Conservation (phyloP, 92 coral and sea anemone genomes). For the Bergia puertoricense region DNA sequence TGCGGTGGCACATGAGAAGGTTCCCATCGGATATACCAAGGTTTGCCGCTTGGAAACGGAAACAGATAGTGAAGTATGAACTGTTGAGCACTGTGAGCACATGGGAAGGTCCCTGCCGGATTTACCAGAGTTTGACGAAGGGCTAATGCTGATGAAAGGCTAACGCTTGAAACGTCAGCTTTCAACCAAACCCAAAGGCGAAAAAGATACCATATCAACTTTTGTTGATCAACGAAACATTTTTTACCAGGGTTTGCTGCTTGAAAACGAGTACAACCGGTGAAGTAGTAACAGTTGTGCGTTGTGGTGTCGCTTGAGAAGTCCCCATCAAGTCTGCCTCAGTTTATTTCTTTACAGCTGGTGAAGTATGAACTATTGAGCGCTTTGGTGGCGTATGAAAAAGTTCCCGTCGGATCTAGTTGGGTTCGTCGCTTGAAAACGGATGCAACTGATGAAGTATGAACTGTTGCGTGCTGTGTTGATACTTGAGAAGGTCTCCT, state of each 20-base stretch:
- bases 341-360: neutral
- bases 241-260: neutral
- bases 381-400: neutral
- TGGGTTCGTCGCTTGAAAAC: neutral
- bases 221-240: no score
- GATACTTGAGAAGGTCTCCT: neutral
- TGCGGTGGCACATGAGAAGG: neutral
- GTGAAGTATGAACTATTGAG: neutral
- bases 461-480: neutral
- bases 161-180: no score
- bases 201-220: no score
- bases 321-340: no score
- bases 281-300: no score
- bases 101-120: neutral
- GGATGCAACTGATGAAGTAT: neutral
- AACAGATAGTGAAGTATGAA: neutral
- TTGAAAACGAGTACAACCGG: neutral
- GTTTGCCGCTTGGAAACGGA: neutral
- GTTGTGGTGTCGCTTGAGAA: no score
- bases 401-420: neutral
- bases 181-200: no score
- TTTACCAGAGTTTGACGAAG: no score
- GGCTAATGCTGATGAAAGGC: no score
- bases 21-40: neutral
- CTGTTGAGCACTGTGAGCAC: neutral